Conservation (phyloP, 2,797 vertebrate genomes). For the Xenopus petersii region DNA sequence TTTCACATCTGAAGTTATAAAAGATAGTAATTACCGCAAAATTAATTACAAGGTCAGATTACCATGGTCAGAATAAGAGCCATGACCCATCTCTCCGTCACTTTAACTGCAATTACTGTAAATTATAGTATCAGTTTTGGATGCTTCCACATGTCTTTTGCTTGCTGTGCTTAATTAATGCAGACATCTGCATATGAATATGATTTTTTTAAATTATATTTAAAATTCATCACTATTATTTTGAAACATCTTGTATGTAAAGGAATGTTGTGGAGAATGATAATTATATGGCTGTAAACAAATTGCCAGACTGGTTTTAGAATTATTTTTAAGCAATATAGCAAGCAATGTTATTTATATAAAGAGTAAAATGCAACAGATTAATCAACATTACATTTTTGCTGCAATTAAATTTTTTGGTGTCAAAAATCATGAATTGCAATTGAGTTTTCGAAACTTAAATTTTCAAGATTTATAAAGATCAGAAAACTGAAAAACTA, state of each 20-base stretch:
- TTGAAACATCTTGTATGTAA: conserved; percentile 13
- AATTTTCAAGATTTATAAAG: too few species aligned
- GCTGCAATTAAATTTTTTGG: too few species aligned
- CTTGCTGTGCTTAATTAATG: conserved; percentile 30
- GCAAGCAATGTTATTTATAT: not conserved
- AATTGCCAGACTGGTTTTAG: conserved; percentile 4
- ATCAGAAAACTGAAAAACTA: too few species aligned
- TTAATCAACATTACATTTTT: too few species aligned
- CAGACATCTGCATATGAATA: conserved; percentile 37
- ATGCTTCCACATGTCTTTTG: conserved; percentile 28
- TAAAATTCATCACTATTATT: conserved; percentile 15
- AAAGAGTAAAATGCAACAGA: too few species aligned
- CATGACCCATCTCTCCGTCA: conserved; percentile 25
- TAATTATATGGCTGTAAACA: conserved; percentile 27
- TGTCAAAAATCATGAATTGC: too few species aligned
- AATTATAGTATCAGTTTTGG: conserved; percentile 41
- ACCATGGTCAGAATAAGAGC: conserved; percentile 39
- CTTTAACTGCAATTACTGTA: conserved; percentile 38
- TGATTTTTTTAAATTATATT: not conserved
- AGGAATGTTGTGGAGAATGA: conserved; percentile 11
- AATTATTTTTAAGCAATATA: conserved; percentile 5
- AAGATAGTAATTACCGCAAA: conserved; percentile 38
- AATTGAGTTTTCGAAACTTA: too few species aligned
- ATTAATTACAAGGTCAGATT: conserved; percentile 43
- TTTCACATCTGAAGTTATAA: conserved; percentile 40